These are phyloP conservation scores for Plebejus anna DNA, from an alignment of 2,888 invertebrate genomes.

Conservation along the genomic window DNA sequence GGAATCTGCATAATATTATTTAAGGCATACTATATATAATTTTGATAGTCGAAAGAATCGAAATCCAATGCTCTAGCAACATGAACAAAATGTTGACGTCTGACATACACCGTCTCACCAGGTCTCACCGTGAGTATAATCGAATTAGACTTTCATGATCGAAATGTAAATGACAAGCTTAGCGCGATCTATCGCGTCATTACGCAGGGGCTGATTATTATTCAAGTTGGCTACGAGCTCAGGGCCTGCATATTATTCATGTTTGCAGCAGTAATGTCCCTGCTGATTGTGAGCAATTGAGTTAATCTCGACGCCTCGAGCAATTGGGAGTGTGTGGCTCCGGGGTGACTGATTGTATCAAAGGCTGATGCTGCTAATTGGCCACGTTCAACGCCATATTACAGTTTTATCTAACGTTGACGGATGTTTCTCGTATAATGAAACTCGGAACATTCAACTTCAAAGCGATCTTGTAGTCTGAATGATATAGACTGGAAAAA, in stretches of 20 bases:
- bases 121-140: neutral
- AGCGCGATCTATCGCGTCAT: slow-evolving; percentile 29
- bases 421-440: neutral
- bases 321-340: slow-evolving; percentile 32
- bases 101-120: neutral
- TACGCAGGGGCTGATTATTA: slow-evolving; percentile 42
- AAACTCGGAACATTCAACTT: neutral
- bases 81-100: neutral
- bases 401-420: slow-evolving; percentile 4
- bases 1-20: too few species aligned
- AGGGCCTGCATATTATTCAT: slow-evolving; percentile 46
- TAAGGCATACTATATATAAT: too few species aligned
- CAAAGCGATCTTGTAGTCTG: too few species aligned
- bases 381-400: slow-evolving; percentile 10
- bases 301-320: slow-evolving; percentile 39
- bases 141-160: slow-evolving; percentile 15
- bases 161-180: slow-evolving; percentile 28
- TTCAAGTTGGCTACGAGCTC: slow-evolving; percentile 43
- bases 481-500: too few species aligned
- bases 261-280: slow-evolving; percentile 48
- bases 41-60: too few species aligned
- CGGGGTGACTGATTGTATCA: slow-evolving; percentile 32
- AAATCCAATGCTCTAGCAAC: too few species aligned
- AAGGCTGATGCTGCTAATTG: slow-evolving; percentile 28
- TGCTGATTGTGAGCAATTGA: slow-evolving; percentile 49